Conservation (phyloP, 2,113 vertebrate genomes). For the Aramus guarauna region DNA sequence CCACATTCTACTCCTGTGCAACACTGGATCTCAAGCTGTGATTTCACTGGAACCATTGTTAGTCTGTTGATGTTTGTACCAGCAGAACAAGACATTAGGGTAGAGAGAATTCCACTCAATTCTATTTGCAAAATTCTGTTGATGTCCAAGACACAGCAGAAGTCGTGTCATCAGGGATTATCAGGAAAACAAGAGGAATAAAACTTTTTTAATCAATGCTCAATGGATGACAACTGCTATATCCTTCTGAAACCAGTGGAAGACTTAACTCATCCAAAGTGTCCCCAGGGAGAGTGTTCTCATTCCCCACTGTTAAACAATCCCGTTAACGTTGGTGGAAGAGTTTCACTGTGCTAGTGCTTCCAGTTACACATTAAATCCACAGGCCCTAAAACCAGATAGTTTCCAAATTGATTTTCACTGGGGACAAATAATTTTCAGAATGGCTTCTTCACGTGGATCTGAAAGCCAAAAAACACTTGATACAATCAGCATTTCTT, state of each 20-base stretch:
- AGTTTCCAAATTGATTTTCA: not conserved
- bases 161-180: not conserved
- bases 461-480: not conserved
- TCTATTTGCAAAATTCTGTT: not conserved
- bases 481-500: not conserved
- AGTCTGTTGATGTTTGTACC: not conserved
- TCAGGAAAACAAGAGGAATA: not conserved
- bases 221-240: not conserved
- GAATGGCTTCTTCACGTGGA: not conserved
- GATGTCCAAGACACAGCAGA: not conserved
- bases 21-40: not conserved
- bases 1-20: not conserved
- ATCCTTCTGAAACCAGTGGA: not conserved
- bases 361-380: not conserved
- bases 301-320: not conserved
- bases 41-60: not conserved
- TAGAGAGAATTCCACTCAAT: not conserved
- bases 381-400: not conserved
- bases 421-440: not conserved
- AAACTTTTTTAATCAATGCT: not conserved
- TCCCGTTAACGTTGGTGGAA: rapidly evolving
- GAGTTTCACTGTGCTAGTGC: not conserved
- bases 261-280: not conserved
- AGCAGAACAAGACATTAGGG: not conserved
- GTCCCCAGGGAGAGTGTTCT: not conserved